Conservation (phyloP, 2,113 vertebrate genomes). For the Leucoraja erinaceus region DNA sequence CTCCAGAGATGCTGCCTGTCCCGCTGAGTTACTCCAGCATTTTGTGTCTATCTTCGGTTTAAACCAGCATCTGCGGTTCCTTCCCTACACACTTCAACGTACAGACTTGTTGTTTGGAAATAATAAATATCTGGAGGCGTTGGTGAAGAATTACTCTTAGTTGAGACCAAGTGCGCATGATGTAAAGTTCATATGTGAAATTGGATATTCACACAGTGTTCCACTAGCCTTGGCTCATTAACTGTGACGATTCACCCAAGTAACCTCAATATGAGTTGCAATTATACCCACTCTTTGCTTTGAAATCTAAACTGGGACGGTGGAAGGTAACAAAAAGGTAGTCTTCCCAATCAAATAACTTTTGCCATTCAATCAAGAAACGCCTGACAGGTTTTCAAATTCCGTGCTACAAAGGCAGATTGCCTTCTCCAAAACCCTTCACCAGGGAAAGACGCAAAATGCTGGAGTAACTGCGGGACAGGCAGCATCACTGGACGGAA, state of each 20-base stretch:
- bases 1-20: too few species aligned
- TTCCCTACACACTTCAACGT: background rate
- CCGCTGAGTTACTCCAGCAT: too few species aligned
- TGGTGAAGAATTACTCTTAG: slow-evolving; percentile 4
- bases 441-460: background rate
- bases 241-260: background rate
- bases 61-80: too few species aligned
- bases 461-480: too few species aligned
- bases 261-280: slow-evolving; percentile 26
- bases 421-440: background rate
- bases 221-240: slow-evolving; percentile 11
- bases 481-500: too few species aligned
- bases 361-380: background rate
- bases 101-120: background rate
- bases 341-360: background rate
- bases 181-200: slow-evolving; percentile 36
- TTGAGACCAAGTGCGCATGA: slow-evolving; percentile 1
- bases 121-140: background rate
- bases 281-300: slow-evolving; percentile 26
- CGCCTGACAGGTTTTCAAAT: background rate
- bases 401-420: background rate
- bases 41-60: too few species aligned
- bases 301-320: slow-evolving; percentile 14
- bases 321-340: background rate
- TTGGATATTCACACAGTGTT: slow-evolving; percentile 30